phyloP scores from a whole-genome alignment of 1,140 invertebrate species.

The Tribolium castaneum region DNA sequence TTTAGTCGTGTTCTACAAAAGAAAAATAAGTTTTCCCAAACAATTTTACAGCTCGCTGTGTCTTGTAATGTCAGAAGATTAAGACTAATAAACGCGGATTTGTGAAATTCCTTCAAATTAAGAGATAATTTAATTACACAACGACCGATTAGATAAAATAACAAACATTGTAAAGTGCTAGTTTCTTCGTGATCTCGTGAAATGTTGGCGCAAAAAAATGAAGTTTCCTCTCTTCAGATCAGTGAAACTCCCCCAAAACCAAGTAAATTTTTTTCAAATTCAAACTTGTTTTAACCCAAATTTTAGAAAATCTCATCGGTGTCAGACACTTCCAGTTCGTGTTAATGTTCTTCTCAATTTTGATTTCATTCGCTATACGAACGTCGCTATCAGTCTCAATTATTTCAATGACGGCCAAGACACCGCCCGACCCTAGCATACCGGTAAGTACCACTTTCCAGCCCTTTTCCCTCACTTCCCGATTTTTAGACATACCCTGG shows the following conservation, averaged over 20 bases:
- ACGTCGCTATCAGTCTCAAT: constrained; percentile 71
- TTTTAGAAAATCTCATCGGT: not conserved
- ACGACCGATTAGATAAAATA: too few relatives aligned
- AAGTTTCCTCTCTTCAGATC: not conserved
- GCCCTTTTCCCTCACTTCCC: not conserved
- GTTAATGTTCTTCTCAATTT: not conserved
- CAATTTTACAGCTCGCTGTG: too few relatives aligned
- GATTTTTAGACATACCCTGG: constrained; percentile 51
- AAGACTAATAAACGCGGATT: too few relatives aligned
- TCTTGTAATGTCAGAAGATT: too few relatives aligned
- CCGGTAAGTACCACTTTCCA: constrained; percentile 45
- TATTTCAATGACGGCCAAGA: constrained; percentile 73
- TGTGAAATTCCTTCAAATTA: too few relatives aligned
- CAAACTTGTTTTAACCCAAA: not conserved
- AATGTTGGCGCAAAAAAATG: too few relatives aligned
- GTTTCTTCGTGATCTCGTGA: too few relatives aligned
- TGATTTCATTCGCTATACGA: not conserved
- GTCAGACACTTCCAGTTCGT: constrained; percentile 5
- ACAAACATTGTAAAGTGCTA: too few relatives aligned
- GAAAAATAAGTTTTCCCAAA: too few relatives aligned
- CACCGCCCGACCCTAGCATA: constrained; percentile 41
- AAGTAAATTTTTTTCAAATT: not conserved
- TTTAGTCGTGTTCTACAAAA: too few relatives aligned
- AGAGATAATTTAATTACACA: too few relatives aligned
- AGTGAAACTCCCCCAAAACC: not conserved